Evolutionary conservation across 2,113 vertebrate genomes (phyloP).

Genomic region (Poeciliopsis prolifica): DNA sequence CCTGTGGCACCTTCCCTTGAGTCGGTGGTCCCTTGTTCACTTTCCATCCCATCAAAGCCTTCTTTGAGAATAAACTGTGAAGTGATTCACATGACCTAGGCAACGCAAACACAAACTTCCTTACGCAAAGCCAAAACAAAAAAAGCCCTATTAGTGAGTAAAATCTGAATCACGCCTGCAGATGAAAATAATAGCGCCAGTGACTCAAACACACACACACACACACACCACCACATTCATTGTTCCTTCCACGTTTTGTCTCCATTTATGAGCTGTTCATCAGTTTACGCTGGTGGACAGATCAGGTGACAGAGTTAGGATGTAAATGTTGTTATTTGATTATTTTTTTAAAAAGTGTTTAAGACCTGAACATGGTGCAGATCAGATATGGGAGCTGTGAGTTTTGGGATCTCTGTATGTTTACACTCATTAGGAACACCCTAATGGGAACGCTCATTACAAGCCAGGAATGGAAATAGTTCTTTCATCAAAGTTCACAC

Average conservation of each 20-base stretch:
- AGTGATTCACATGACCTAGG: conserved; percentile 55
- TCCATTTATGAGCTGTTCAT: neutral
- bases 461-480: neutral
- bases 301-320: neutral
- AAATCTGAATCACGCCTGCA: conserved; percentile 14
- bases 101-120: conserved; percentile 15
- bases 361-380: neutral
- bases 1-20: conserved; percentile 21
- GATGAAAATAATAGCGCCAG: neutral
- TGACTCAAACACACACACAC: conserved; percentile 15
- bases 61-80: conserved; percentile 58
- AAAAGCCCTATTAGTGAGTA: conserved; percentile 18
- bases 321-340: neutral
- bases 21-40: conserved; percentile 34
- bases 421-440: neutral
- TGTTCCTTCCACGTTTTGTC: neutral
- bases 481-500: too few relatives aligned
- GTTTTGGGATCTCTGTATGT: neutral
- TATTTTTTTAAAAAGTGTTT: too few relatives aligned
- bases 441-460: neutral
- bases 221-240: neutral
- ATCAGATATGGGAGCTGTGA: neutral
- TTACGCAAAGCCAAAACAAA: neutral
- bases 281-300: neutral
- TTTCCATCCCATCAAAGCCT: conserved; percentile 40